Base-by-base conservation (phyloP, 2,113 vertebrate genomes). In the Toxotes chatareus region DNA sequence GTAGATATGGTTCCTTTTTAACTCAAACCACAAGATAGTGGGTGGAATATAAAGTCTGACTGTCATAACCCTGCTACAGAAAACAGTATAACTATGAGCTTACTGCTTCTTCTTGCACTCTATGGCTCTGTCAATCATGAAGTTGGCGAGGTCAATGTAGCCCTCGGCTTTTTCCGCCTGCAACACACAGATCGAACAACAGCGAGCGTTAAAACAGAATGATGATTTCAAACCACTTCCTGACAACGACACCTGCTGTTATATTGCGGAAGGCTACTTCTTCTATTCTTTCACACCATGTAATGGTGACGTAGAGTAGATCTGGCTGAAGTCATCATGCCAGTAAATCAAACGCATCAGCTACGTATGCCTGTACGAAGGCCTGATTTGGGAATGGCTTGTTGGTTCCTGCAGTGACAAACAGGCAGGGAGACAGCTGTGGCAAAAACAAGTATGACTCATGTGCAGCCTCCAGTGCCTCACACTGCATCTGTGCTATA, bases 71-170 rank as follows among this genome's bases (percentile, higher is more conserved):
- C 21, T 57, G 17, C 40, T 60, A 63, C 8, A 56, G 51, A 69
- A 42, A 0, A 23, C 16, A 32, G 6, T 44, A 4, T 11, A 34
- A 77, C 49, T 10, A 21, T 47, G 27, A 38, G 34, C 98, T 97
- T 95, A 99, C 98, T 97, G 93, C 92, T 99, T 99, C 93, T 98
- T 99, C 93, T 98, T 99, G 96, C 98, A 99, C 93, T 99, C 98
- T 1, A 76, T 94, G 53, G 98, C 98, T 93, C 94, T 94, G 89
- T 98, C 97, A 62, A 99, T 96, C 73, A 96, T 93, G 92, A 99
- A 99, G 90, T 99, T 97, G 13, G 97, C 89, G 89, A 99, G 95
- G 85, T 97, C 96, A 84, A 99, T 97, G 92, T 96, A 99, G 61
- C 98, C 98, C 82, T 99, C 98, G 21, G 98, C 98, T 88, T 98